Percentiles rank a stretch among this genome's conserved stretches.
Evolutionary conservation across 23 tunicate species (phyloP).

Genomic region (Ascidia mentula): DNA sequence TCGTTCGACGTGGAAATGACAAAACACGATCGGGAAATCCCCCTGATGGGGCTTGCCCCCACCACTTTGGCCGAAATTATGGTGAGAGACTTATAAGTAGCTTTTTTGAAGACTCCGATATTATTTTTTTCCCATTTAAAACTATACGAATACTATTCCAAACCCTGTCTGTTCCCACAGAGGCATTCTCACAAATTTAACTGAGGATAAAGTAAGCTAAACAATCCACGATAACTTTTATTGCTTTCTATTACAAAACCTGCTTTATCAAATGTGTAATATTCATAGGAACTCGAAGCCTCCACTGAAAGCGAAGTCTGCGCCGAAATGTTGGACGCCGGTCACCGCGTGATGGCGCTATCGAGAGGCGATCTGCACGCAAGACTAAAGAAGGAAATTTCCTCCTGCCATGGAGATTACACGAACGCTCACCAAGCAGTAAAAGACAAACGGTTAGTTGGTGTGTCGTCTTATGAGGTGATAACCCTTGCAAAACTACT

Average conservation of each 20-base stretch:
- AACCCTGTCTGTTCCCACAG: too few species aligned
- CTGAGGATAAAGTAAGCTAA: too few species aligned
- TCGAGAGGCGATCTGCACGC: conserved; percentile 29
- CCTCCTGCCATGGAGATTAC: conserved; percentile 42
- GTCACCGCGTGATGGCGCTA: conserved; percentile 46
- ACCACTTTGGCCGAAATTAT: not conserved
- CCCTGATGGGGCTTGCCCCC: not conserved
- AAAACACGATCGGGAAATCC: not conserved
- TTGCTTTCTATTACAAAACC: not conserved
- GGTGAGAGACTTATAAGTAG: not conserved
- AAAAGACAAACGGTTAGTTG: conserved; percentile 52
- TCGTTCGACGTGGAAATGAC: not conserved
- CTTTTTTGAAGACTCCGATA: too few species aligned
- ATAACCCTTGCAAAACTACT: too few species aligned
- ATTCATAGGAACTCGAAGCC: not conserved
- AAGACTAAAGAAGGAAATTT: conserved; percentile 33
- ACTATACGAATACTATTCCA: too few species aligned
- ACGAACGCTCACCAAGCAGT: conserved; percentile 21
- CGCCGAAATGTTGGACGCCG: conserved; percentile 36
- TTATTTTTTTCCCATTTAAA: too few species aligned
- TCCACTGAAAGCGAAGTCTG: conserved; percentile 22
- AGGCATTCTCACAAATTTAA: too few species aligned
- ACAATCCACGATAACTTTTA: too few species aligned
- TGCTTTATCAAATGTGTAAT: not conserved
- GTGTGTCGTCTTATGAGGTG: too few species aligned